These are phyloP conservation scores for Drosophila ercepeae DNA, from an alignment of 1,140 invertebrate genomes.

Conservation along the genomic window DNA sequence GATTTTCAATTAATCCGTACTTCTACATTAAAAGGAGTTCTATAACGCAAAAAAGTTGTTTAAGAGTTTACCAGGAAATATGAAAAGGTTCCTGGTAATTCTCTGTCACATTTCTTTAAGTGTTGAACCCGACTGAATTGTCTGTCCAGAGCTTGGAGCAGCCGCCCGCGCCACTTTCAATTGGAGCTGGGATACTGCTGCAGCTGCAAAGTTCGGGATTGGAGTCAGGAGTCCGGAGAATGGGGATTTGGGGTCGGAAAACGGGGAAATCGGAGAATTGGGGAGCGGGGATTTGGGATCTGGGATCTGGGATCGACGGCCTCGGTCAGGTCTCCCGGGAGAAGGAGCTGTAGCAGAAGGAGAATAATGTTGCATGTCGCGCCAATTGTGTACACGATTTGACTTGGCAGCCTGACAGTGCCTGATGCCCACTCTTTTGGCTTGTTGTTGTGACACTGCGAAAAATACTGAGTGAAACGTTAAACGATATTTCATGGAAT, in stretches of 20 bases:
- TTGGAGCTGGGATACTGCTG: conserved; percentile 46
- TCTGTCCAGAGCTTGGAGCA: conserved; percentile 41
- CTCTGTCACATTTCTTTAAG: conserved; percentile 8
- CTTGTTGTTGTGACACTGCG: conserved; percentile 25
- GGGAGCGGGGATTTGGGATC: not conserved
- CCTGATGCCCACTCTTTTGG: conserved; percentile 69
- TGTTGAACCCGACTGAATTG: conserved; percentile 30
- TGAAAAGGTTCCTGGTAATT: not conserved
- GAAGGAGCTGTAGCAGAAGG: conserved; percentile 35
- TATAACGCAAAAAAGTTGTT: not conserved
- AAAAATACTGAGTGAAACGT: too few relatives aligned
- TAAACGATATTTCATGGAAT: too few relatives aligned
- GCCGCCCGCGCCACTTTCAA: conserved; percentile 64
- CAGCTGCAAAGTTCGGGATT: conserved; percentile 50
- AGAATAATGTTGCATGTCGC: conserved; percentile 82
- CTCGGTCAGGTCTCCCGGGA: conserved; percentile 40
- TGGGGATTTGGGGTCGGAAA: conserved; percentile 24
- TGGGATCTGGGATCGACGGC: conserved; percentile 51
- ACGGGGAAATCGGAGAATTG: conserved; percentile 1
- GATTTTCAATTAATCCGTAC: too few relatives aligned
- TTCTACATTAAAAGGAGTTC: not conserved
- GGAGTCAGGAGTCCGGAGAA: conserved; percentile 6
- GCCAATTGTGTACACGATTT: conserved; percentile 83
- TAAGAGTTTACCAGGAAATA: not conserved
- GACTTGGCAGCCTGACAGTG: conserved; percentile 80